Evolutionary conservation across 2,797 vertebrate species (phyloP), one percentile per base, ranked within the genome.

Genomic region (Vipera latastei): DNA sequence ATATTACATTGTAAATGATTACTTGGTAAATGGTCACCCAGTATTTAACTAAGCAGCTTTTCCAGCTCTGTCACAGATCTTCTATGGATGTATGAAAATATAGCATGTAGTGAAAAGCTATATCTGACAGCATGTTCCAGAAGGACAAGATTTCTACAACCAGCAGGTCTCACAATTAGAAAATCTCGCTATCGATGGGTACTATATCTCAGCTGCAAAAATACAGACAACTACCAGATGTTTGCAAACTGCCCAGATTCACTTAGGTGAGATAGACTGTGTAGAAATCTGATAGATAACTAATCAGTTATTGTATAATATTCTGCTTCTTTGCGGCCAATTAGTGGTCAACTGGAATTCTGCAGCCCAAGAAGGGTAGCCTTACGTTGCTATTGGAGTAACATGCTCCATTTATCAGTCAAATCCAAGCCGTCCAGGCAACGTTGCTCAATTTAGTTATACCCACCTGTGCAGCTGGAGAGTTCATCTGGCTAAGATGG

Each of bases 391-490:
- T 83, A 48, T 8, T 83, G 48, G 73, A 48, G 1, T 48, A 48
- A 4, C 13, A 13, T 28, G 22, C 26, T 61, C 60, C 32, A 9
- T 48, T 69, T 85, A 44, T 16, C 14, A 22, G 13, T 78, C 38
- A 89, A 60, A 22, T 26, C 28, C 61, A 61, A 5, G n/a, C 9
- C 85, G 20, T 56, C 73, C 38, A 86, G n/a, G 18, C 86, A 63
- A 73, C 63, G n/a, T 55, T 91, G 55, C 89, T 65, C 93, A 86
- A 38, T 38, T 69, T 94, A 38, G 60, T 59, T 55, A 28, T 87
- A 97, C 97, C 94, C 91, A 99, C 99, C 97, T 99, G 98, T 97
- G 97, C 98, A 20, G 94, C 18, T 6, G 95, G 96, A 89, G 98
- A 98, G 55, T 96, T 98, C 96, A 98, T 98, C 96, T 97, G 97